A percentile compares a stretch with the other conserved stretches of the same genome.
Conservation (phyloP, 2,797 vertebrate genomes). For the Pampus argenteus region DNA sequence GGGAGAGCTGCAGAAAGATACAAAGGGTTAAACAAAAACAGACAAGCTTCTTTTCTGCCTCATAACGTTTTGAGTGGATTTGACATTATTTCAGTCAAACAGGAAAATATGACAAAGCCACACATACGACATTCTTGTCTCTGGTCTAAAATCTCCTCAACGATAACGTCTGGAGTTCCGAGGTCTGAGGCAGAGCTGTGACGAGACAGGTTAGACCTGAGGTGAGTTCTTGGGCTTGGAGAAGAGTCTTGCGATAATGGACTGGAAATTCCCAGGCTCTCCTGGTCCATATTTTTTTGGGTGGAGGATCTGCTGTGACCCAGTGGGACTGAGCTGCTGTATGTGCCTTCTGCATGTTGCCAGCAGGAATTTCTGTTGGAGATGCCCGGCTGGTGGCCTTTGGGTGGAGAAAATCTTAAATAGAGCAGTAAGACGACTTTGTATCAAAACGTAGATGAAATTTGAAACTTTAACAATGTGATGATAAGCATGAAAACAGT, state of each 20-base stretch:
- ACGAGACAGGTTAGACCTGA: neutral
- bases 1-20: conserved; percentile 28
- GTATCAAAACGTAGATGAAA: neutral
- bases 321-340: neutral
- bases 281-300: neutral
- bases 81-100: neutral
- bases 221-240: neutral
- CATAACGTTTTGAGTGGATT: neutral
- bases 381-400: neutral
- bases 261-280: neutral
- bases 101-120: neutral
- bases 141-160: conserved; percentile 58
- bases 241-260: neutral
- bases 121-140: conserved; percentile 44
- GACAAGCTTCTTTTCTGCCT: neutral
- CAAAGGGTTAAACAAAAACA: neutral
- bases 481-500: too few relatives aligned
- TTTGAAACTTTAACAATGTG: too few relatives aligned
- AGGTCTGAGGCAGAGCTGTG: conserved; percentile 4
- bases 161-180: conserved; percentile 44
- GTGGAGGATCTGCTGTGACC: neutral
- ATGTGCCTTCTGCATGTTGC: neutral
- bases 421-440: neutral
- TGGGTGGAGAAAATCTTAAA: conserved; percentile 29
- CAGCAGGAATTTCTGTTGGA: conserved; percentile 9